Base-by-base conservation (phyloP, 2,888 invertebrate species). In the Encarsia formosa region DNA sequence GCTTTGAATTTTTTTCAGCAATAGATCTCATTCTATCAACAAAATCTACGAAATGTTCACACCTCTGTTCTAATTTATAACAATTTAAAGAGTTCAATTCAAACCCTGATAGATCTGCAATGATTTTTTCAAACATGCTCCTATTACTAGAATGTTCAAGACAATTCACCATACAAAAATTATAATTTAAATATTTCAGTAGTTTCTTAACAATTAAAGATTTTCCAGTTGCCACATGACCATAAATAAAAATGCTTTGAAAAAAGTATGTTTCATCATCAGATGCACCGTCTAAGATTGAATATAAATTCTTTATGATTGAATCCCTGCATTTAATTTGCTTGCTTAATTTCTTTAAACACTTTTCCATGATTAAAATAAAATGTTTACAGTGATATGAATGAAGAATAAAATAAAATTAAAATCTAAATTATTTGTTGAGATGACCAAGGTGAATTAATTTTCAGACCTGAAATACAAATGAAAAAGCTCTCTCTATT, bases 181-280 rank as follows among this genome's bases (percentile, higher is more conserved):
- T 81, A 57, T 84, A 81, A 44, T 78, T 68, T 35, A 83, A 74
- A 63, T 77, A 72, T 32, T 77, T 67, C 4, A 93, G 71, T 11
- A 88, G 73, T 9, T 79, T 76, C 46, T 78, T 78, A 4, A 87
- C 70, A 51, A 91, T 79, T 16, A 84, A 71, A n/a, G 86, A 83
- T 78, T 94, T 94, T 23, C 92, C 93, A 19, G 88, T 88, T 9
- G 88, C 86, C 60, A 88, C 83, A 69, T 86, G 86, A n/a, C 93
- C 93, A 70, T 85, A 86, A 47, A 91, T 64, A 76, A 88, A 91
- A 63, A 93, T 74, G 59, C 83, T 81, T 60, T 82, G 77, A 18
- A 86, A 85, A 66, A 86, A 77, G 18, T 81, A 78, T 68, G 86
- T 86, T 58, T 81, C 78, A 43, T 78, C 76, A 16, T 81, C 70